These are phyloP conservation scores for Grammomys surdaster DNA, from an alignment of 2,113 vertebrate species.

Conservation along the genomic window DNA sequence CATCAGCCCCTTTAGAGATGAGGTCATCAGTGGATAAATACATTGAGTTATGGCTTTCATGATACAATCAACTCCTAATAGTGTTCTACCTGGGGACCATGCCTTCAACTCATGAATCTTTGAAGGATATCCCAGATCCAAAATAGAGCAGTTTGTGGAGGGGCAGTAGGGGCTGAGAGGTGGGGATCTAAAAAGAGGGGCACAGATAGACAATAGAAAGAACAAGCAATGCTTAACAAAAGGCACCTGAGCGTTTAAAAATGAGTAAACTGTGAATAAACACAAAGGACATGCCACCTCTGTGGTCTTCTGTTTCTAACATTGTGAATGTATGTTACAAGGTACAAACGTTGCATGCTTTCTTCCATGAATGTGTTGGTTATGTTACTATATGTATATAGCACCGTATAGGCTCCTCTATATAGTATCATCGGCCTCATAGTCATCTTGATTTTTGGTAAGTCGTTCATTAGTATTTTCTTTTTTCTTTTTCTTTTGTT, in stretches of 20 bases:
- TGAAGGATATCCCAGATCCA: background rate
- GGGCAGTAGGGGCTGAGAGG: background rate
- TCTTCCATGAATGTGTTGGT: background rate
- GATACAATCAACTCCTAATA: background rate
- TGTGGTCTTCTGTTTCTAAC: background rate
- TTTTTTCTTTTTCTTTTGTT: too few species aligned
- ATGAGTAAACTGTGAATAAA: background rate
- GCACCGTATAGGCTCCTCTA: background rate
- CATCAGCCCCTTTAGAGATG: background rate
- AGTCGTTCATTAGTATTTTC: slow-evolving; percentile 27
- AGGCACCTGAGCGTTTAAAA: background rate
- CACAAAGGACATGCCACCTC: background rate
- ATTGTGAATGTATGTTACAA: slow-evolving; percentile 24
- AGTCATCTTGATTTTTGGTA: background rate
- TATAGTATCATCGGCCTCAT: background rate
- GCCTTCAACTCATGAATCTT: background rate
- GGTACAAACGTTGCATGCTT: slow-evolving; percentile 5
- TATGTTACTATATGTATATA: background rate
- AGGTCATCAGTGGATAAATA: background rate
- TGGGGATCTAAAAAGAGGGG: background rate
- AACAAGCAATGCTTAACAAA: slow-evolving; percentile 8
- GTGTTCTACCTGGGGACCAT: background rate
- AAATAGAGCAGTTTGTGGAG: background rate
- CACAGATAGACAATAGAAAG: background rate
- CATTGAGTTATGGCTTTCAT: background rate